Conservation (phyloP, 2,797 vertebrate genomes). For the Bucorvus abyssinicus region DNA sequence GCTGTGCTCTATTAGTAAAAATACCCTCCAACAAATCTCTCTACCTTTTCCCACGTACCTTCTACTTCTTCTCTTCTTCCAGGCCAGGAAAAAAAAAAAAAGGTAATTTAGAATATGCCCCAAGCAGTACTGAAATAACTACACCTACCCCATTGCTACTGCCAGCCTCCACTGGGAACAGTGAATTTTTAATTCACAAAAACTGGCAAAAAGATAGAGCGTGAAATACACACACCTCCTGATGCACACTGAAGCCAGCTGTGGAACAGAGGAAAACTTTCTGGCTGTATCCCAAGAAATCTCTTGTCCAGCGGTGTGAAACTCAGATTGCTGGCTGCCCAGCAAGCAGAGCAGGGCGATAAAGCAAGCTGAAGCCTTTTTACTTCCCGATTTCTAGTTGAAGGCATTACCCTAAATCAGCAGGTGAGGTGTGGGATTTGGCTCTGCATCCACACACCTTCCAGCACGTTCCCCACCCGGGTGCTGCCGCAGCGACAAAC, state of each 20-base stretch:
- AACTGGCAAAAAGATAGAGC: not conserved
- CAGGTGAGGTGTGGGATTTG: fast-evolving
- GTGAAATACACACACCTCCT: not conserved
- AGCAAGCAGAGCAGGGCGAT: not conserved
- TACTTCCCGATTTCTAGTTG: not conserved
- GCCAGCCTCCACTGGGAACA: not conserved
- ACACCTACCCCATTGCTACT: not conserved
- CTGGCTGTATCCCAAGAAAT: not conserved
- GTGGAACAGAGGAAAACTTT: not conserved
- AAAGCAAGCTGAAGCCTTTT: not conserved
- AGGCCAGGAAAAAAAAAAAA: not conserved
- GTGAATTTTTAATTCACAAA: not conserved
- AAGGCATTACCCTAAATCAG: not conserved
- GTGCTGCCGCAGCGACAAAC: fast-evolving
- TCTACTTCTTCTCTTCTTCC: not conserved
- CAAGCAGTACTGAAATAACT: not conserved
- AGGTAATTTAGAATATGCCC: constrained; percentile 1
- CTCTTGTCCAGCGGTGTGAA: not conserved
- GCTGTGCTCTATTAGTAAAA: not conserved
- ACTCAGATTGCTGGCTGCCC: not conserved
- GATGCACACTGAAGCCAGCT: not conserved
- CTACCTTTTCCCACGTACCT: not conserved
- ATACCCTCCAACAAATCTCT: not conserved
- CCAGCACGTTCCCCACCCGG: fast-evolving
- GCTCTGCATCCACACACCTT: fast-evolving